Evolutionary conservation across 2,888 invertebrate genomes (phyloP).

Genomic region (Parnassius apollo): DNA sequence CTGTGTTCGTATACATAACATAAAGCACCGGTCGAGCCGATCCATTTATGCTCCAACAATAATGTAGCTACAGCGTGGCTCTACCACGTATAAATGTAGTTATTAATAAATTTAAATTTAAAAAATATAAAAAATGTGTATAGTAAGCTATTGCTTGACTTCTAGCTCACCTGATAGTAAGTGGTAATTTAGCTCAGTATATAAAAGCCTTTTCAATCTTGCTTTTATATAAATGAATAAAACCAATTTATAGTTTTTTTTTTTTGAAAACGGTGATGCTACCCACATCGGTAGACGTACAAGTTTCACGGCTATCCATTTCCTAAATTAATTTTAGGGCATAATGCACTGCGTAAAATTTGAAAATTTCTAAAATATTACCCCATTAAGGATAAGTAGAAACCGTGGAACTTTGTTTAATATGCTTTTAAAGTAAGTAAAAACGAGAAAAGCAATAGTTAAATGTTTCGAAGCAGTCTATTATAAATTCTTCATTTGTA

Average conservation of each 20-base stretch:
- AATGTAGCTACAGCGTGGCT: too few relatives aligned
- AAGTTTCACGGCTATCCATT: constrained; percentile 19
- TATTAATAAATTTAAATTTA: too few relatives aligned
- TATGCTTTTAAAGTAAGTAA: constrained; percentile 48
- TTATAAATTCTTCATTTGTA: neutral
- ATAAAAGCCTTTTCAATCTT: too few relatives aligned
- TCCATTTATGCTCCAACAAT: too few relatives aligned
- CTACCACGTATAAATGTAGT: too few relatives aligned
- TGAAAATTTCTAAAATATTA: constrained; percentile 26
- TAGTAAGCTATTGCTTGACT: too few relatives aligned
- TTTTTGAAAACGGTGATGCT: neutral
- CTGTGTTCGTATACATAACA: too few relatives aligned
- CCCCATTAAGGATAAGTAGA: constrained; percentile 20
- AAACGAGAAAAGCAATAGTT: neutral
- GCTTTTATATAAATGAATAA: neutral
- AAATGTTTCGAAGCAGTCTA: neutral
- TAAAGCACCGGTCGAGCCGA: too few relatives aligned
- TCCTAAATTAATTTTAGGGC: constrained; percentile 23
- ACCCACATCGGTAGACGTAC: neutral
- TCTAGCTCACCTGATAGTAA: too few relatives aligned
- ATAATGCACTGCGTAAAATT: constrained; percentile 20
- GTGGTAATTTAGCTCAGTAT: too few relatives aligned
- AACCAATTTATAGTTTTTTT: constrained; percentile 5
- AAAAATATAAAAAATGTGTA: too few relatives aligned
- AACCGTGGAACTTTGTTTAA: constrained; percentile 29